Evolutionary conservation across 2,888 invertebrate species (phyloP).

Genomic region (Esperia sulphurella): DNA sequence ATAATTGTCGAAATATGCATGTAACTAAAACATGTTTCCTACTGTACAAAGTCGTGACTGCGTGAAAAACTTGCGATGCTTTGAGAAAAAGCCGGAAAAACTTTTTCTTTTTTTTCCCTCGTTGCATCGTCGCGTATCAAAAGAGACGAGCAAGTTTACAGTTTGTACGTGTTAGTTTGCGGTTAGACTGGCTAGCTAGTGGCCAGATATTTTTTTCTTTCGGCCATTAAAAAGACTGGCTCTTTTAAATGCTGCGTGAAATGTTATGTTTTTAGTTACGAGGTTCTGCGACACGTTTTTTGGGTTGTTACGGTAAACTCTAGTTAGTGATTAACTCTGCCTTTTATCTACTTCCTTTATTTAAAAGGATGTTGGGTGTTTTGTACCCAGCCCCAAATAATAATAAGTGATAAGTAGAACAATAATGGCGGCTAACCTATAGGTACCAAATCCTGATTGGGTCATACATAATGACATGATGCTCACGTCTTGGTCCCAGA

Average conservation of each 20-base stretch:
- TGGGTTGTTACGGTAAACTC: no score
- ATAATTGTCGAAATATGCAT: neutral
- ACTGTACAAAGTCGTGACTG: neutral
- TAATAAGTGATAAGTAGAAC: no score
- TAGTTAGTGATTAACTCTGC: no score
- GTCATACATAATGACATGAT: no score
- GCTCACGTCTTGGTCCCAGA: no score
- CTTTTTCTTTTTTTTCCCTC: neutral
- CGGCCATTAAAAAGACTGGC: neutral
- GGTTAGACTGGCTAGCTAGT: neutral
- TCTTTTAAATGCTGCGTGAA: neutral
- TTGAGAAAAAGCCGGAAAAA: constrained; percentile 3
- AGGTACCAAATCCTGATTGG: no score
- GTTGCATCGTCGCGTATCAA: neutral
- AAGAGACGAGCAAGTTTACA: neutral
- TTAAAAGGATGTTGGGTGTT: no score
- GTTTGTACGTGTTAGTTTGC: neutral
- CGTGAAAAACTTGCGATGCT: neutral
- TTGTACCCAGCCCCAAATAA: no score
- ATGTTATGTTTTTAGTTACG: neutral
- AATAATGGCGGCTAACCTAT: no score
- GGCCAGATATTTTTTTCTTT: neutral
- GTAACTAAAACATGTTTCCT: neutral
- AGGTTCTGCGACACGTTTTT: no score
- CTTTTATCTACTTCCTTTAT: no score